Evolutionary conservation across 1,140 invertebrate species (phyloP).

Genomic region (Drosophila cardini): DNA sequence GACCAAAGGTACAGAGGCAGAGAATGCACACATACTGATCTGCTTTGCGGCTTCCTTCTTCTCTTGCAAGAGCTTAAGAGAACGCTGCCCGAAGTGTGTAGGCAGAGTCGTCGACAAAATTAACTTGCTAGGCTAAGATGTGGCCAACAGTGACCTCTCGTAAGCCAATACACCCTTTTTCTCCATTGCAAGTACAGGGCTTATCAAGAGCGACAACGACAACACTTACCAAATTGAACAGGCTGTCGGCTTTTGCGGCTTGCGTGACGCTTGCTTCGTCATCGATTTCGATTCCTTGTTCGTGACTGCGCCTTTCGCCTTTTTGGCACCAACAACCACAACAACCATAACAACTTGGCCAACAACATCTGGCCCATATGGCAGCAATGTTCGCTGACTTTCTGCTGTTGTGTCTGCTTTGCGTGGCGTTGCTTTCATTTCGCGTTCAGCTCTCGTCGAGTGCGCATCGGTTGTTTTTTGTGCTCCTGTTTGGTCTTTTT

Average conservation of each 20-base stretch:
- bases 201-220: conserved; percentile 35
- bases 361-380: conserved; percentile 48
- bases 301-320: conserved; percentile 50
- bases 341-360: conserved; percentile 1
- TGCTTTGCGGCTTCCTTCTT: too few relatives aligned
- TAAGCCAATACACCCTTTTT: too few relatives aligned
- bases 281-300: conserved; percentile 53
- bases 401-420: too few relatives aligned
- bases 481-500: not conserved
- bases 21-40: too few relatives aligned
- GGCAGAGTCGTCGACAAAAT: too few relatives aligned
- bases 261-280: conserved; percentile 67
- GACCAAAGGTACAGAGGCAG: too few relatives aligned
- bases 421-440: conserved; percentile 37
- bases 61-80: too few relatives aligned
- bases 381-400: conserved; percentile 26
- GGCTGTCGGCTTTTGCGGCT: conserved; percentile 40
- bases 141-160: too few relatives aligned
- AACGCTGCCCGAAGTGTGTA: too few relatives aligned
- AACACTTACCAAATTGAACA: conserved; percentile 81
- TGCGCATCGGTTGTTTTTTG: conserved; percentile 17
- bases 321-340: conserved; percentile 35
- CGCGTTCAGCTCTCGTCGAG: conserved; percentile 41
- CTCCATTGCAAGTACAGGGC: not conserved
- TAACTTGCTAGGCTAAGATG: too few relatives aligned